Evolutionary conservation across 2,797 vertebrate species (phyloP), one percentile per base, ranked within the genome.

Genomic region (Microhierax caerulescens): DNA sequence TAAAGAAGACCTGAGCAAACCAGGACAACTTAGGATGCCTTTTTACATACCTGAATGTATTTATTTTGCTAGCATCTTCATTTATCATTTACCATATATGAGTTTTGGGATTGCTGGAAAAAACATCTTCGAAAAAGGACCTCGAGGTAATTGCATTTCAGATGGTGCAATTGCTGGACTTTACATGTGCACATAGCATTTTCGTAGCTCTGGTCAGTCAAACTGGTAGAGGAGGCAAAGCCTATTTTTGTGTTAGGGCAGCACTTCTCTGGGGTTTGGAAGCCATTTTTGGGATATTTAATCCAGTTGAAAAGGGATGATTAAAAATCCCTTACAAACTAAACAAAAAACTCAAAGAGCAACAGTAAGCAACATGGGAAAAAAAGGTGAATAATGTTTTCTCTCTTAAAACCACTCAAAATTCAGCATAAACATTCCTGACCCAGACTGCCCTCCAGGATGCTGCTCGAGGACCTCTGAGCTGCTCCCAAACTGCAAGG

Each of bases 1-100:
- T 97, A 97, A 85, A 91, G 91, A 96, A 2, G 68, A 96, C 76
- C 82, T 94, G 91, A 96, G 30, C 72, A 90, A 94, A 95, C 78
- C n/a, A n/a, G 59, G 79, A 70, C 50, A 56, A 51, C 27, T 88
- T 23, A 30, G 65, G 82, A 82, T 89, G 65, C 43, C 90, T 95
- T 95, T 93, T 83, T 73, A 91, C 92, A 88, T 94, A 72, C 92
- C 84, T 96, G 86, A 82, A 70, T 68, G 64, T 41, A 21, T 77
- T 95, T 93, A 74, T 95, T 96, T 96, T 93, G 57, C 60, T 64
- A 85, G 59, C 5, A 43, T 73, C 69, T 54, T 60, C 75, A 90
- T 82, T 95, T 80, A 65, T 56, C 74, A 43, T 43, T 43, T 43
- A 43, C 18, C 43, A 43, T 43, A 43, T 43, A 43, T 22, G 73